Base-by-base conservation (phyloP, 2,888 invertebrate genomes). In the Craniophora ligustri region DNA sequence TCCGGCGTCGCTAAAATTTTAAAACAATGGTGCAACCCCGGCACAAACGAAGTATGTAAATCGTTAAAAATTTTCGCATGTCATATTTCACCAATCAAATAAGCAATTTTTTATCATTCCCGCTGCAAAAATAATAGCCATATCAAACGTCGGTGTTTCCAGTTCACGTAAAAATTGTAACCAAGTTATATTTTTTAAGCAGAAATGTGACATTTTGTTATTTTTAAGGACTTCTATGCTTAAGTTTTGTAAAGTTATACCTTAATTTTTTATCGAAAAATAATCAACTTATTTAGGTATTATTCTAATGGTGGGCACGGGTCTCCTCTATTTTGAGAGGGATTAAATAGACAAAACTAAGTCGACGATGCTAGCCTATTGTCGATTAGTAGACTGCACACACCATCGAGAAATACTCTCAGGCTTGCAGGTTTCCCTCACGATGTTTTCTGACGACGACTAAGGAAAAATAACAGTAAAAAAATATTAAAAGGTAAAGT, bases 61-160 rank as follows among this genome's bases (percentile, higher is more conserved):
- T 50, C 49, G 56, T 59, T 57, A 60, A 62, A 64, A 64, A 45
- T 16, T 53, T 39, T 42, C 41, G 35, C 44, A 42, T 68, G 47
- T 64, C 55, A 55, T 60, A 41, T 63, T 67, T 58, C 23, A 50
- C 11, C 23, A 31, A 11, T 42, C 31, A 34, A 35, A 19, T 28
- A 0, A n/a, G 23, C 32, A 62, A 47, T 57, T 51, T 51, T 53
- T 45, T 5, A 14, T n/a, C n/a, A n/a, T 32, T 47, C 7, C 32
- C 28, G 18, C 34, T 53, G n/a, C 23, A 45, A 44, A 38, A 32
- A 21, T 47, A 47, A 60, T 42, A 35, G 34, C 19, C 30, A 15
- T 41, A 35, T 60, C 31, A 42, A 36, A 47, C 32, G 14, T 28
- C 7, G 1, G 3, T 3, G 8, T 39, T 39, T 42, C 34, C 26